Evolutionary conservation across 2,113 vertebrate genomes (phyloP).

Genomic region (Campylomormyrus tamandua): DNA sequence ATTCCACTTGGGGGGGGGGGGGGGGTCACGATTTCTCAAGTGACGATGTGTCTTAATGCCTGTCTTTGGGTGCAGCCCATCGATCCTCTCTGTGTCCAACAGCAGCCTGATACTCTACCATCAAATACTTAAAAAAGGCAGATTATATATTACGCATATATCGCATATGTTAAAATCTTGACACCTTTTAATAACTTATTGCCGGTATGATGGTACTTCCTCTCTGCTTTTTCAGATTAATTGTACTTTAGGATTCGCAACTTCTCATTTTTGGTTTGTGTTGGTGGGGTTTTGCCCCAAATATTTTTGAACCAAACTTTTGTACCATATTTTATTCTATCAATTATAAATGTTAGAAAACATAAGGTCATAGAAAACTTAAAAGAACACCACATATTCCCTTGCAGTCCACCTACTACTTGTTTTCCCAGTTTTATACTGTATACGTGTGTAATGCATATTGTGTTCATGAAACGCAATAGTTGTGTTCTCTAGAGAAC

Average conservation of each 20-base stretch:
- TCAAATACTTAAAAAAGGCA: neutral
- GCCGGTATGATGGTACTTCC: constrained; percentile 55
- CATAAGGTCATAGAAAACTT: neutral
- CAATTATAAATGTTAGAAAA: constrained; percentile 23
- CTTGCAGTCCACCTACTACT: constrained; percentile 22
- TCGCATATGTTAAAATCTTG: constrained; percentile 36
- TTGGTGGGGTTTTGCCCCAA: constrained; percentile 8
- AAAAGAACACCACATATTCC: constrained; percentile 10
- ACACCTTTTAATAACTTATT: constrained; percentile 57
- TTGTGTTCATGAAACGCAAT: constrained; percentile 54
- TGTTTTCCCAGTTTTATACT: neutral
- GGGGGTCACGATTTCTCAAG: neutral
- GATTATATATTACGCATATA: neutral
- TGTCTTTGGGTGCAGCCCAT: constrained; percentile 44
- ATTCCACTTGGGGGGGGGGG: constrained; percentile 22
- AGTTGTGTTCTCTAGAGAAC: constrained; percentile 57
- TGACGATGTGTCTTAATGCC: constrained; percentile 27
- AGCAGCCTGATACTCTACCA: constrained; percentile 3
- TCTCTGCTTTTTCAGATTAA: constrained; percentile 44
- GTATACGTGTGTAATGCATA: constrained; percentile 24
- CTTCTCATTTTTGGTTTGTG: neutral
- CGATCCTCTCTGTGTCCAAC: constrained; percentile 25
- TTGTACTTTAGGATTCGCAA: constrained; percentile 9
- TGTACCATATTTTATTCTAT: constrained; percentile 3
- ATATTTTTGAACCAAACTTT: neutral